Percentiles rank a stretch among this genome's conserved stretches.
phyloP scores from a whole-genome alignment of 2,797 vertebrate genomes.

The Periparus ater region DNA sequence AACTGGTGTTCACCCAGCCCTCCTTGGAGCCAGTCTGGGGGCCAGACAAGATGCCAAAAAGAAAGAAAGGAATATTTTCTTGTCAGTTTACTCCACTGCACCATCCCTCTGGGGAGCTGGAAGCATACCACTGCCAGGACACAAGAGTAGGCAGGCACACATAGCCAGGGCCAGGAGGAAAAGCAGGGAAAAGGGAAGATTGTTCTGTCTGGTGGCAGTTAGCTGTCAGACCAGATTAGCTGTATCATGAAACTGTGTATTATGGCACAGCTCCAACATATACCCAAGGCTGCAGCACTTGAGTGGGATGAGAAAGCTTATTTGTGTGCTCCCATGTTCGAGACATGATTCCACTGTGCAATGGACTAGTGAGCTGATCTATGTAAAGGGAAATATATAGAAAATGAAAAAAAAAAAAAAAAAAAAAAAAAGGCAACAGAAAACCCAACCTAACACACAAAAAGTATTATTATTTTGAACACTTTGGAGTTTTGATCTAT shows the following conservation, averaged over 20 bases:
- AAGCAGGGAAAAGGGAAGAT: background rate
- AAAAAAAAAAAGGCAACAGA: background rate
- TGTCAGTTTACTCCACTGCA: background rate
- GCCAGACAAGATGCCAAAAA: background rate
- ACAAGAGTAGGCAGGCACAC: background rate
- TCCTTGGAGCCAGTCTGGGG: accelerated
- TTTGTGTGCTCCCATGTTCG: accelerated
- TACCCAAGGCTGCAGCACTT: background rate
- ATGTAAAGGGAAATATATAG: background rate
- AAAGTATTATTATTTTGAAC: background rate
- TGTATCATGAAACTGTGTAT: conserved; percentile 8
- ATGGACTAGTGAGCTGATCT: background rate
- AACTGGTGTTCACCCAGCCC: background rate
- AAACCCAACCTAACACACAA: background rate
- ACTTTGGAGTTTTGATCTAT: background rate
- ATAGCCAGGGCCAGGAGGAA: background rate
- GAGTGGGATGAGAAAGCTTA: conserved; percentile 20
- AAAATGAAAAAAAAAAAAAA: background rate
- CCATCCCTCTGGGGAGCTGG: accelerated
- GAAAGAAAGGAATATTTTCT: background rate
- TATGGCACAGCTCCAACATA: conserved; percentile 32
- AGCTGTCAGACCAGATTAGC: conserved; percentile 49
- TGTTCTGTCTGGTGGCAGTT: conserved; percentile 21
- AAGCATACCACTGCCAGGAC: background rate
- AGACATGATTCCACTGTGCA: background rate